Conservation (phyloP, 2,113 vertebrate species). For the Aspiorhynchus laticeps region DNA sequence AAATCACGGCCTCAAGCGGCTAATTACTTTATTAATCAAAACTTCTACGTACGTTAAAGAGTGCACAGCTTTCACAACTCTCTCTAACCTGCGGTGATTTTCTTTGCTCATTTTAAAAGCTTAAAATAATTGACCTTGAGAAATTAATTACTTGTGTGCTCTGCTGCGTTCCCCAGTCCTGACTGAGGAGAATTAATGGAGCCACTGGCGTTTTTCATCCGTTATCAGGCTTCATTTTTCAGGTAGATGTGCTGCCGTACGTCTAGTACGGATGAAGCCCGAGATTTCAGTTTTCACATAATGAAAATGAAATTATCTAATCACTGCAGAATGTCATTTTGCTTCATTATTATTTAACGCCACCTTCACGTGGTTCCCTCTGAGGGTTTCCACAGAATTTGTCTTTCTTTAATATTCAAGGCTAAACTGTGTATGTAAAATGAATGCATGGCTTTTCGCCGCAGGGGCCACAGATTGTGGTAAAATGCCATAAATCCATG, state of each 20-base stretch:
- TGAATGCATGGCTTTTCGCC: neutral
- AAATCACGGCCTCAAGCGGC: neutral
- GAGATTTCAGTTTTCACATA: neutral
- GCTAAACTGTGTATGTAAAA: neutral
- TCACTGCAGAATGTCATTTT: neutral
- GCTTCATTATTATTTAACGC: conserved; percentile 8
- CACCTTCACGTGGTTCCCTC: neutral
- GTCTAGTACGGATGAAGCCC: conserved; percentile 6
- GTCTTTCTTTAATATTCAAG: neutral
- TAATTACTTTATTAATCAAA: conserved; percentile 10
- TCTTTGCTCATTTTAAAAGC: conserved; percentile 70
- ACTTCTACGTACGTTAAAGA: neutral
- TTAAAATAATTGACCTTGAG: conserved; percentile 79
- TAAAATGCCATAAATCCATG: neutral
- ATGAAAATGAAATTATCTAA: conserved; percentile 14
- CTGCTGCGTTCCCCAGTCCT: conserved; percentile 63
- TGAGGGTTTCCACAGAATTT: neutral
- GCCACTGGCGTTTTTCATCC: conserved; percentile 69
- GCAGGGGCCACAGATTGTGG: neutral
- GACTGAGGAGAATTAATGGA: conserved; percentile 72
- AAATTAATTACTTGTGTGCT: conserved; percentile 80
- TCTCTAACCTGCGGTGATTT: conserved; percentile 63
- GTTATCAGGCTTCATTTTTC: conserved; percentile 67
- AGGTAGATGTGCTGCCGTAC: conserved; percentile 59
- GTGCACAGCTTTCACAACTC: neutral